These are phyloP conservation scores for Ctenosaura bakeri DNA, from an alignment of 2,797 vertebrate genomes.

Conservation along the genomic window DNA sequence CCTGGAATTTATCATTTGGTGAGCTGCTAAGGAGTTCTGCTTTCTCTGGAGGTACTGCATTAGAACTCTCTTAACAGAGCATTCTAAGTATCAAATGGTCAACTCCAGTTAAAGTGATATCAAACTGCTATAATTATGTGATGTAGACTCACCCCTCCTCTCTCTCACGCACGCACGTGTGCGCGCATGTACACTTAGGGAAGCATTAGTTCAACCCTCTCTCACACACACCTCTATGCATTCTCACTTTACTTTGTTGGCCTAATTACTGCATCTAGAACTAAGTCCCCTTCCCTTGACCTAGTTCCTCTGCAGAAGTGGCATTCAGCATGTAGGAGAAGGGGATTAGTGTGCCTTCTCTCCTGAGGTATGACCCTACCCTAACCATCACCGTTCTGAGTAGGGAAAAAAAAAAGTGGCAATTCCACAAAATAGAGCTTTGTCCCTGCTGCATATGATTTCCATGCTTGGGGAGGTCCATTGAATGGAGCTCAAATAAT, in stretches of 20 bases:
- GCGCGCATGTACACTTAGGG: too few relatives aligned
- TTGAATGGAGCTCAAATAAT: background rate
- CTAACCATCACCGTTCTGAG: background rate
- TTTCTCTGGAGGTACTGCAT: too few relatives aligned
- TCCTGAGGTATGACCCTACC: background rate
- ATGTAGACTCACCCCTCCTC: background rate
- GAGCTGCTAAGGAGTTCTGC: too few relatives aligned
- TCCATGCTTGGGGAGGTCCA: background rate
- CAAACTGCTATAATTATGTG: too few relatives aligned
- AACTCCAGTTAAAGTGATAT: too few relatives aligned
- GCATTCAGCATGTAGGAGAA: background rate
- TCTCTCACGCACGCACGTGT: too few relatives aligned
- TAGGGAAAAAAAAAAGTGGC: background rate
- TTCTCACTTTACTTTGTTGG: too few relatives aligned
- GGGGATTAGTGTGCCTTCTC: background rate
- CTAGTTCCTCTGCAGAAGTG: background rate
- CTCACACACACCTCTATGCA: too few relatives aligned
- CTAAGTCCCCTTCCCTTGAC: background rate
- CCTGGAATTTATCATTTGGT: too few relatives aligned
- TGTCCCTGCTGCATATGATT: background rate
- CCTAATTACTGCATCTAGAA: too few relatives aligned
- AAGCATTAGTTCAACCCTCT: background rate
- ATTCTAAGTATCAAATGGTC: too few relatives aligned
- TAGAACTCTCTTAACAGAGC: too few relatives aligned
- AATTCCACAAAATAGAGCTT: background rate